Evolutionary conservation across 2,888 invertebrate species (phyloP).

Genomic region (Acanthosepion esculentum): DNA sequence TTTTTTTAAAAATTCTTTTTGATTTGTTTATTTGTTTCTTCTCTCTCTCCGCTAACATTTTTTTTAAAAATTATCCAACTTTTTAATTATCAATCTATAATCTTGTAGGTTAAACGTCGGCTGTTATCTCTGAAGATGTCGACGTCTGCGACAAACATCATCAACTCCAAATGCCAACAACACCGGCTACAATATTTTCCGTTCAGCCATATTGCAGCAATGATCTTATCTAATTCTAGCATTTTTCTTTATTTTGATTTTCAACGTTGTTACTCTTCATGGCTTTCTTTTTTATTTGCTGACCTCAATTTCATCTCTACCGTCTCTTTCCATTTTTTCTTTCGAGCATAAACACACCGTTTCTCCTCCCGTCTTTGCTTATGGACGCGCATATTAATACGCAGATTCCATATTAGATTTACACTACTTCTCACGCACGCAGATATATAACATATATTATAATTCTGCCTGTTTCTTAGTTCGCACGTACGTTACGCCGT

Average conservation of each 20-base stretch:
- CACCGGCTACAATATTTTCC: too few species aligned
- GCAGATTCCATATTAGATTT: too few species aligned
- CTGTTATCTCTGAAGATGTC: neutral
- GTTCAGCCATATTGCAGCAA: neutral
- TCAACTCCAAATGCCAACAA: conserved; percentile 24
- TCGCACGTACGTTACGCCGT: too few species aligned
- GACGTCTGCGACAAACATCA: neutral
- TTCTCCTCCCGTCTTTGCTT: too few species aligned
- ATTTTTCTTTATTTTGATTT: neutral
- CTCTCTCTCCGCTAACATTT: neutral
- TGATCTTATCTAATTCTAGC: neutral
- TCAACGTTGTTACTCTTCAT: neutral
- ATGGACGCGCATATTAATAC: too few species aligned
- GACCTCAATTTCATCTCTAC: too few species aligned
- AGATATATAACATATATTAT: too few species aligned
- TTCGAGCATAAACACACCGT: too few species aligned
- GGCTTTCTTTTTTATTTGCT: too few species aligned
- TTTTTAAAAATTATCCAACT: neutral
- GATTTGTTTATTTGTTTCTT: neutral
- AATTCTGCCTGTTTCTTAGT: too few species aligned
- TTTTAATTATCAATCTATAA: neutral
- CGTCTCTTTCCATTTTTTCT: too few species aligned
- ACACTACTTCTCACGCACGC: too few species aligned
- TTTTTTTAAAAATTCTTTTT: neutral
- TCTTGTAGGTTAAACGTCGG: neutral